Evolutionary conservation across 2,113 vertebrate genomes (phyloP), one percentile per base, ranked within the genome.

Genomic region (Callipepla squamata): DNA sequence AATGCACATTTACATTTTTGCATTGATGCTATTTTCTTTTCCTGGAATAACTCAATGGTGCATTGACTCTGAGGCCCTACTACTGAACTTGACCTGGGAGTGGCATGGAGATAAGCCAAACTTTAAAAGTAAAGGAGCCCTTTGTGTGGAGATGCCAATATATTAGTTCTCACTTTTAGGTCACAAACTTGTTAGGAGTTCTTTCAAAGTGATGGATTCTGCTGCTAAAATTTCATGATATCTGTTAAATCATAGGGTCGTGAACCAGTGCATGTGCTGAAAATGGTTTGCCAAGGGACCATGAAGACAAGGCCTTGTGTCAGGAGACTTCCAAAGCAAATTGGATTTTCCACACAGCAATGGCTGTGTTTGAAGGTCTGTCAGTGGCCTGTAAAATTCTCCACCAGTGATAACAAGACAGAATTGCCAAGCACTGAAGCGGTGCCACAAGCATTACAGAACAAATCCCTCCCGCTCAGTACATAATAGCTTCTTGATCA

Each of bases 201-300:
- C 92, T 90, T 94, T 96, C 90, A 92, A 94, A 96, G 90, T 94
- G 93, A 92, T 95, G 86, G 87, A 90, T 96, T 96, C 96, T 91
- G 94, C 95, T 91, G 95, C 96, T 93, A 96, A 96, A 96, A 94
- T 96, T 95, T 95, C 96, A 96, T 96, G 93, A 96, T 93, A 90
- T 91, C 95, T 16, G 22, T 94, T 95, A 96, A 96, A 96, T 89
- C 95, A 85, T 55, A 68, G 86, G 95, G 96, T 96, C 94, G 55
- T 82, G 95, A 96, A 96, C 92, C 11, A 68, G 48, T 85, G 68
- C 91, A 89, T 95, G 93, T 76, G 94, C 92, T 94, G 93, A 55
- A 94, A 91, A 80, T 44, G 92, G 83, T 77, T 87, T 94, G 79
- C 81, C 70, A 75, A 76, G 70, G 89, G 87, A 78, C 92, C 91